Evolutionary conservation across 2,888 invertebrate species (phyloP).

Genomic region (Luperina testacea): DNA sequence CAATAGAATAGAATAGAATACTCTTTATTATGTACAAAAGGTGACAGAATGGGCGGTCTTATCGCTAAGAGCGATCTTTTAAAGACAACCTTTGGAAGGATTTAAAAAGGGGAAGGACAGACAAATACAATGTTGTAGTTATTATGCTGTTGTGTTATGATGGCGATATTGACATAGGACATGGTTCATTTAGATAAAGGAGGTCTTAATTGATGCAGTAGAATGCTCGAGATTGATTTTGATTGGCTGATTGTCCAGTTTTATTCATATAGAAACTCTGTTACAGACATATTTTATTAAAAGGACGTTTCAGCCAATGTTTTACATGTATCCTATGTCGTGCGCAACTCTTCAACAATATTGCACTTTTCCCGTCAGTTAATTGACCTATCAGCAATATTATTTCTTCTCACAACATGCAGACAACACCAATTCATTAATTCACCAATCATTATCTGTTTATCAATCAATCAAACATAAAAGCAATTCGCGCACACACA

Average conservation of each 20-base stretch:
- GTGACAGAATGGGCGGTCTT: too few species aligned
- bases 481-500: constrained; percentile 31
- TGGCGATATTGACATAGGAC: constrained; percentile 17
- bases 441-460: constrained; percentile 45
- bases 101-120: too few species aligned
- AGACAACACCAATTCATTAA: constrained; percentile 50
- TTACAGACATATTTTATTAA: background rate
- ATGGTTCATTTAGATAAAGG: constrained; percentile 15
- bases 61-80: too few species aligned
- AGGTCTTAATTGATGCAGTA: constrained; percentile 14
- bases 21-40: too few species aligned
- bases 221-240: background rate
- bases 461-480: constrained; percentile 54
- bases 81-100: too few species aligned
- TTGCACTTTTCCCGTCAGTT: constrained; percentile 14
- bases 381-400: constrained; percentile 37
- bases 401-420: constrained; percentile 4
- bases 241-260: background rate
- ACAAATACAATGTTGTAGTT: background rate
- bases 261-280: background rate
- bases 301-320: background rate
- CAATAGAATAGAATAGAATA: too few species aligned
- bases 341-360: constrained; percentile 13
- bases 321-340: background rate
- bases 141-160: background rate